A percentile compares a stretch with the other conserved stretches of the same genome.
phyloP scores from a whole-genome alignment of 2,113 vertebrate genomes.

The Donacobius atricapilla region DNA sequence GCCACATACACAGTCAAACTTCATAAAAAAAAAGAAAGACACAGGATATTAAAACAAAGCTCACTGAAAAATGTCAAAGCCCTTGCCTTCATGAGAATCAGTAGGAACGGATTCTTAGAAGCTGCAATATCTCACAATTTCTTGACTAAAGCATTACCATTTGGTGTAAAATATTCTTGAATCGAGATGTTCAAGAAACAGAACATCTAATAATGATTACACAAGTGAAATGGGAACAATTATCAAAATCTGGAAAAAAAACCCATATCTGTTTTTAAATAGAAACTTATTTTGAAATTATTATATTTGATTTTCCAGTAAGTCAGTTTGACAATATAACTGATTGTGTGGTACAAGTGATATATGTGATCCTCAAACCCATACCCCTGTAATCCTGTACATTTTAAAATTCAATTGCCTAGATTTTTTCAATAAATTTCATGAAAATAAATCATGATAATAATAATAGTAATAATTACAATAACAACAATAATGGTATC shows the following conservation, averaged over 20 bases:
- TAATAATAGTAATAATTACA: neutral
- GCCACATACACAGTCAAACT: neutral
- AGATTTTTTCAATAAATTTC: neutral
- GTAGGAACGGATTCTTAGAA: neutral
- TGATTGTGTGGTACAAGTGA: neutral
- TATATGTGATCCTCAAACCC: neutral
- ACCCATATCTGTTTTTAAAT: accelerated
- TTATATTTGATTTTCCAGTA: neutral
- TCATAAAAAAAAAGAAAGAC: neutral
- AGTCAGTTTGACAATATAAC: neutral
- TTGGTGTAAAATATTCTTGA: neutral
- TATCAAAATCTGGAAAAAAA: neutral
- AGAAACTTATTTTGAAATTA: neutral
- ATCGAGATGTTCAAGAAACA: neutral
- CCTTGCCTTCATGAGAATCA: neutral
- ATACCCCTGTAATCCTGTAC: neutral
- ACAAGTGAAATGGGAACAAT: neutral
- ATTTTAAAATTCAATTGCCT: neutral
- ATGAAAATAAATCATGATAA: neutral
- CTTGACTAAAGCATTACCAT: neutral
- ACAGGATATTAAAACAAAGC: neutral
- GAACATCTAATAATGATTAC: neutral
- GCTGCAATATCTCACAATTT: neutral
- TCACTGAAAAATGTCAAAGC: neutral
- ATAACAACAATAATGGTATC: neutral